Percentiles rank a stretch among this genome's conserved stretches.
phyloP scores from a whole-genome alignment of 2,113 vertebrate genomes.

The Pedetes capensis region DNA sequence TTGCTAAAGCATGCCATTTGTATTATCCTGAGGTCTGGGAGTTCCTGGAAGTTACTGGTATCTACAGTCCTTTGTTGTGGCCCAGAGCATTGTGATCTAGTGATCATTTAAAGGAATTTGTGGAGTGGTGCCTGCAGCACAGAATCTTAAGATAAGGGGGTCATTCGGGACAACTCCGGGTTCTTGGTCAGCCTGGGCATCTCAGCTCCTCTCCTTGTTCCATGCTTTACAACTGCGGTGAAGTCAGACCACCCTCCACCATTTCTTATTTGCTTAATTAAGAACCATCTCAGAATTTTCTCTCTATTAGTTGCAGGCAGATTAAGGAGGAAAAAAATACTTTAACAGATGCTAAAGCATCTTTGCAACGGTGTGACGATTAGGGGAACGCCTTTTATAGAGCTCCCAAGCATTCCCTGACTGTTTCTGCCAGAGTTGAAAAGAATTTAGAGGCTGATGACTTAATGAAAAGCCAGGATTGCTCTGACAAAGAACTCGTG shows the following conservation, averaged over 20 bases:
- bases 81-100: too few relatives aligned
- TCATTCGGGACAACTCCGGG: too few relatives aligned
- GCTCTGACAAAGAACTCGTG: slow-evolving; percentile 68
- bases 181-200: too few relatives aligned
- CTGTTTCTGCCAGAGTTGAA: slow-evolving; percentile 52
- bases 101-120: too few relatives aligned
- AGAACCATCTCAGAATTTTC: slow-evolving; percentile 70
- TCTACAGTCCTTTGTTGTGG: too few relatives aligned
- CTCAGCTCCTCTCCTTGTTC: slow-evolving; percentile 32
- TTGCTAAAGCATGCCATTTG: too few relatives aligned
- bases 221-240: slow-evolving; percentile 49
- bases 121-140: too few relatives aligned
- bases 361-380: slow-evolving; percentile 65
- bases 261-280: slow-evolving; percentile 73
- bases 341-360: slow-evolving; percentile 65
- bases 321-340: slow-evolving; percentile 45
- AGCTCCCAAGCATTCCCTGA: slow-evolving; percentile 57
- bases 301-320: slow-evolving; percentile 65
- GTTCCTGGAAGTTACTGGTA: too few relatives aligned
- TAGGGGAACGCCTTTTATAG: slow-evolving; percentile 57
- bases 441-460: slow-evolving; percentile 68
- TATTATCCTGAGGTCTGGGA: too few relatives aligned
- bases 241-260: slow-evolving; percentile 20
- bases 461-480: slow-evolving; percentile 73
- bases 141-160: too few relatives aligned